Evolutionary conservation across 2,888 invertebrate genomes (phyloP).

Genomic region (Pseudococcus longispinus): DNA sequence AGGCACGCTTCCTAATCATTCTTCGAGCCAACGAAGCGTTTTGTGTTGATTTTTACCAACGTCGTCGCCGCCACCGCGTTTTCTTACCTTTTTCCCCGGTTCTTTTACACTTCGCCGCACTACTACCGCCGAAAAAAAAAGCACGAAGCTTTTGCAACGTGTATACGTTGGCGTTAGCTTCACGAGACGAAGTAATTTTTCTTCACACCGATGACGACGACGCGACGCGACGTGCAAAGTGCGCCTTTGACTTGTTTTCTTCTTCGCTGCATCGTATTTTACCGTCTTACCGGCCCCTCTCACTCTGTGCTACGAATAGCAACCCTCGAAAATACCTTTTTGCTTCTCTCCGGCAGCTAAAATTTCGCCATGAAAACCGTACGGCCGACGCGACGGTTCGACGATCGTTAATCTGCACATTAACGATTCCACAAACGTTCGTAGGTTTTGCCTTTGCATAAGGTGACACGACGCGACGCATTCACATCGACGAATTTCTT

Average conservation of each 20-base stretch:
- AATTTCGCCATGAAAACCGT: neutral
- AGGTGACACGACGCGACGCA: no score
- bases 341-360: neutral
- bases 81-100: neutral
- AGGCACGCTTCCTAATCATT: neutral
- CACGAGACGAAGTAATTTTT: neutral
- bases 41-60: neutral
- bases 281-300: neutral
- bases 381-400: neutral
- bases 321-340: neutral
- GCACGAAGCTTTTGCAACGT: neutral
- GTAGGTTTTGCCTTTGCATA: neutral
- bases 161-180: neutral
- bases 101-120: neutral
- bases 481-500: no score
- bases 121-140: neutral
- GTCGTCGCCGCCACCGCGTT: neutral
- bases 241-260: neutral
- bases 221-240: neutral
- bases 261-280: neutral
- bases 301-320: neutral
- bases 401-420: neutral
- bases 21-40: conserved; percentile 7
- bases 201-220: neutral
- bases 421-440: neutral